Evolutionary conservation across 2,888 invertebrate species (phyloP).

Genomic region (Stenodema calcarata): DNA sequence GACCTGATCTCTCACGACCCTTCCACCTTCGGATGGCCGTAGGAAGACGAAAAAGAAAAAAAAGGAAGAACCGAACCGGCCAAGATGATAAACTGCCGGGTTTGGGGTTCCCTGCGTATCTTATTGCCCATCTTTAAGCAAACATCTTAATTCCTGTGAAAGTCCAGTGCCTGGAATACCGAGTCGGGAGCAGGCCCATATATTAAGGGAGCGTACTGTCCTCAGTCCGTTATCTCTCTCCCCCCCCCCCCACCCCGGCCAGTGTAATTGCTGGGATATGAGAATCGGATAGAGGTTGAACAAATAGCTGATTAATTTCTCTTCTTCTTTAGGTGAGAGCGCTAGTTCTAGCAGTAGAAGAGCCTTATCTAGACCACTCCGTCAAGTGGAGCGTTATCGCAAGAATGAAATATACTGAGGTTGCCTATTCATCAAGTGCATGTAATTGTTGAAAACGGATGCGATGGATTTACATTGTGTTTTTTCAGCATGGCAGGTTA

Average conservation of each 20-base stretch:
- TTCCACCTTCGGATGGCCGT: background rate
- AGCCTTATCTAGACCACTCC: background rate
- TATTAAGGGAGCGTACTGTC: background rate
- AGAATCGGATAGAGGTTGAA: background rate
- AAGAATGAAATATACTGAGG: no score
- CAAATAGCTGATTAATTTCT: background rate
- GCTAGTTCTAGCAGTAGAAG: background rate
- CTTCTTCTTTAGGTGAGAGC: background rate
- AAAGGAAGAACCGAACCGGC: background rate
- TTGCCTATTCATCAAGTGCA: no score
- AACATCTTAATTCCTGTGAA: constrained; percentile 40
- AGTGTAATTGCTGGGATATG: constrained; percentile 5
- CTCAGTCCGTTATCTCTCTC: background rate
- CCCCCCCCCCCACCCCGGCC: background rate
- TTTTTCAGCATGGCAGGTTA: no score
- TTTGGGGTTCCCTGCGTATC: constrained; percentile 1
- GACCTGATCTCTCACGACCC: background rate
- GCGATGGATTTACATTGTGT: no score
- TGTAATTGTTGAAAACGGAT: no score
- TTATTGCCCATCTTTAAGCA: constrained; percentile 22
- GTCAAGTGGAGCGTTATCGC: background rate
- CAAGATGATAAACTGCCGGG: constrained; percentile 18
- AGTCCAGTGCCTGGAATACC: constrained; percentile 22
- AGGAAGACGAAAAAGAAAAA: background rate
- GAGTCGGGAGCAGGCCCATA: constrained; percentile 14